These are phyloP conservation scores for Hydroisotoma schaefferi DNA, from an alignment of 2,888 invertebrate genomes.

Conservation along the genomic window DNA sequence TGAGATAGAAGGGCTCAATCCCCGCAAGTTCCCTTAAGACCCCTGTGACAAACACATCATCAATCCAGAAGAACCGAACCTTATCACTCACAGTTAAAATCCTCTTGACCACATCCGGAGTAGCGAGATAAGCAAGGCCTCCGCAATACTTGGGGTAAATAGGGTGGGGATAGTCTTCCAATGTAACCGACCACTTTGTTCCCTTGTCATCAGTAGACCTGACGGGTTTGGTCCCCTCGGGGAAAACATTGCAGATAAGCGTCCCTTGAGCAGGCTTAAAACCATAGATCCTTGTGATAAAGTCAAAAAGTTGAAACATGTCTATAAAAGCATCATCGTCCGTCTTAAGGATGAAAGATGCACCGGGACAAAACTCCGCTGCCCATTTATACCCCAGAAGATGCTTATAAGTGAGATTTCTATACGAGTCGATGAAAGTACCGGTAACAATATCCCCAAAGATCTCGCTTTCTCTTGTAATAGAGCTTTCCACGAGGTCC, in stretches of 20 bases:
- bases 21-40: constrained; percentile 50
- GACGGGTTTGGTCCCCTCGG: constrained; percentile 46
- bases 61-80: constrained; percentile 56
- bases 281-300: constrained; percentile 44
- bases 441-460: constrained; percentile 42
- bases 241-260: constrained; percentile 49
- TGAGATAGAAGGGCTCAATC: constrained; percentile 48
- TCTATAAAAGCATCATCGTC: constrained; percentile 50
- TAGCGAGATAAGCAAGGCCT: constrained; percentile 50
- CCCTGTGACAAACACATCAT: constrained; percentile 52
- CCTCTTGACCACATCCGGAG: constrained; percentile 46
- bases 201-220: constrained; percentile 17
- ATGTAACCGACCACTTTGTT: constrained; percentile 49
- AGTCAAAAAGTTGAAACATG: constrained; percentile 48
- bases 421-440: constrained; percentile 49
- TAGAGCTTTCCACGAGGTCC: constrained; percentile 32
- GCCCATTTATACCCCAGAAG: constrained; percentile 49
- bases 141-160: constrained; percentile 50
- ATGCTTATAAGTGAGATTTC: constrained; percentile 50
- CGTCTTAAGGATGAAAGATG: constrained; percentile 48
- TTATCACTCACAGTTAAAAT: constrained; percentile 51
- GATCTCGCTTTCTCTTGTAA: constrained; percentile 47
- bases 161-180: constrained; percentile 48
- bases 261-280: constrained; percentile 22
- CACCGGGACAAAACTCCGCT: constrained; percentile 42